Evolutionary conservation across 2,888 invertebrate genomes (phyloP), one percentile per base, ranked within the genome.

Genomic region (Azorinus chamasolen): DNA sequence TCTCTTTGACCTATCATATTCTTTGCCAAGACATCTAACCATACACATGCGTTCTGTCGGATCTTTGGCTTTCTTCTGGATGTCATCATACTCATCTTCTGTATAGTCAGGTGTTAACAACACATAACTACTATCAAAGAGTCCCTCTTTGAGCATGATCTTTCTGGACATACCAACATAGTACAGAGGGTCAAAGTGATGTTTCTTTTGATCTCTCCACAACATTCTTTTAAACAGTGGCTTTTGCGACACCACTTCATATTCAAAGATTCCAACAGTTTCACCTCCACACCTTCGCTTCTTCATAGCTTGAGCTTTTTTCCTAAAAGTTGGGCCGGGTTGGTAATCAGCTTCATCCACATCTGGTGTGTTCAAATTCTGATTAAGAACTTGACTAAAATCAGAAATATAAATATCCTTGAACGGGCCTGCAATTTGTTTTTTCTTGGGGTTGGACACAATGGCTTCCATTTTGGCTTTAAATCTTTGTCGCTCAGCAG

Each of bases 111-210:
- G 70, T 14, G 84, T 82, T 12, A 90, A 75, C 64, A 87, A 79
- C 16, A 90, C 82, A 69, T 87, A 79, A 50, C 87, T 88, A 45
- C 89, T 88, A 63, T 90, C 89, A 78, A 88, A 87, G 45, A 90
- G 75, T 2, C 88, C 88, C 72, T 86, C 78, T 43, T 86, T 83
- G 22, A 84, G 54, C 89, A 90, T 89, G 8, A 84, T 71, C 25
- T 84, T 83, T 48, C 85, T 80, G 0, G 89, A 85, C 84, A 90
- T 86, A 24, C 90, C 89, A 48, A 90, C 76, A 58, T 87, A 84
- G 54, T 88, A 87, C 45, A 87, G 74, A 6, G 88, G 82, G 70
- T 90, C 90, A 75, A 88, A 86, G 27, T 74, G 79, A 20, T 84
- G 74, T 61, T 81, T 72, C 62, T 83, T 83, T 57, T 85, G 77